Conservation (phyloP, 2,888 invertebrate species). For the Acanthacorydalis orientalis region DNA sequence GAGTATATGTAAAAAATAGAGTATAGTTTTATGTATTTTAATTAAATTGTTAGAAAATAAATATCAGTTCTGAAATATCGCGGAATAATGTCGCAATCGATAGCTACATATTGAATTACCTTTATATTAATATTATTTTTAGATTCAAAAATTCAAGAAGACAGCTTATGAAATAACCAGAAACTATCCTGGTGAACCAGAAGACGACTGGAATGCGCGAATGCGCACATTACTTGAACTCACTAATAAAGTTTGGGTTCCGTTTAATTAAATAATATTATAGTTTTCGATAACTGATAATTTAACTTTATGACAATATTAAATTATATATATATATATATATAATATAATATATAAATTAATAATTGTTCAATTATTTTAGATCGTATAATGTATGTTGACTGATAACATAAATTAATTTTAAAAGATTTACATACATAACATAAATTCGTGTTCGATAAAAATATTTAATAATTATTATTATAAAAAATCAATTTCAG, state of each 20-base stretch:
- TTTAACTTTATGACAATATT: too few species aligned
- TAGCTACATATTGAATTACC: neutral
- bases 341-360: too few species aligned
- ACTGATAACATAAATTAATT: too few species aligned
- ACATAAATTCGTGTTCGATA: too few species aligned
- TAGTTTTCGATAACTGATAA: neutral
- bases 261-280: slow-evolving; percentile 12
- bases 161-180: slow-evolving; percentile 30
- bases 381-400: too few species aligned
- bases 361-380: too few species aligned
- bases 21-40: too few species aligned
- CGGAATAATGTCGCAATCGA: neutral
- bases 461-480: too few species aligned
- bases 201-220: slow-evolving; percentile 30
- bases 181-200: slow-evolving; percentile 28
- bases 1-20: too few species aligned
- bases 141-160: slow-evolving; percentile 29
- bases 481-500: too few species aligned
- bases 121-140: slow-evolving; percentile 8
- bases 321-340: too few species aligned
- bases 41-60: neutral
- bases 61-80: neutral
- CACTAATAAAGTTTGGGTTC: slow-evolving; percentile 34
- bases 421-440: too few species aligned
- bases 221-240: slow-evolving; percentile 27